Percentiles rank a stretch among this genome's conserved stretches.
These are phyloP conservation scores for Scartelaos histophorus DNA, from an alignment of 2,113 vertebrate genomes.

Conservation along the genomic window DNA sequence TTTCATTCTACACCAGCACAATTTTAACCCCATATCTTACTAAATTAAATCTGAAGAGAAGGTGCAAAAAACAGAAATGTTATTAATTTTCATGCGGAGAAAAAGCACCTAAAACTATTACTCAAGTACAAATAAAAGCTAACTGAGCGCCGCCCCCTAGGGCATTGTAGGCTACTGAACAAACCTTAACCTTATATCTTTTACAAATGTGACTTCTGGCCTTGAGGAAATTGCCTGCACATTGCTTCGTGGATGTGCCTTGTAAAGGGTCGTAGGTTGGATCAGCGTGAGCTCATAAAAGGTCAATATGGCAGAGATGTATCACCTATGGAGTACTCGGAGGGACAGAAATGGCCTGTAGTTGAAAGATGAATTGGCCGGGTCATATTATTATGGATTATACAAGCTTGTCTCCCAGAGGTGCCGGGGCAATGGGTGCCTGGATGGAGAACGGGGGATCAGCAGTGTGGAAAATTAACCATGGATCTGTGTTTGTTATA, in stretches of 20 bases:
- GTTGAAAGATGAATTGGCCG: conserved; percentile 7
- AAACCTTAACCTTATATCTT: neutral
- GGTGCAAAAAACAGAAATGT: too few species aligned
- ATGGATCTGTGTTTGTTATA: neutral
- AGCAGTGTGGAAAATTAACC: neutral
- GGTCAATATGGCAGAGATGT: conserved; percentile 14
- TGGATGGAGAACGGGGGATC: neutral
- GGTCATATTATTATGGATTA: conserved; percentile 9
- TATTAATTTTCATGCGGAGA: too few species aligned
- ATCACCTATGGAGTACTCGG: neutral
- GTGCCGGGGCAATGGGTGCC: neutral
- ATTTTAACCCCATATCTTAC: too few species aligned
- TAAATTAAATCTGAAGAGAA: too few species aligned
- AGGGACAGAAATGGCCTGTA: conserved; percentile 14
- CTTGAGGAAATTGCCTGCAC: conserved; percentile 5
- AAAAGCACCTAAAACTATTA: too few species aligned
- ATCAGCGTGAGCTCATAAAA: conserved; percentile 10
- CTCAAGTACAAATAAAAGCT: too few species aligned
- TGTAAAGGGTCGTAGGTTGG: conserved; percentile 7
- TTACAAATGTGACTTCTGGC: conserved; percentile 8
- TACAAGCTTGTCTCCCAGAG: neutral
- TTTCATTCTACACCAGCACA: too few species aligned
- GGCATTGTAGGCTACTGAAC: too few species aligned
- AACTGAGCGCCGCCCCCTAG: too few species aligned
- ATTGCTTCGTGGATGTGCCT: neutral